Evolutionary conservation across 2,888 invertebrate species (phyloP), one percentile per base, ranked within the genome.

Genomic region (Luffia ferchaultella): DNA sequence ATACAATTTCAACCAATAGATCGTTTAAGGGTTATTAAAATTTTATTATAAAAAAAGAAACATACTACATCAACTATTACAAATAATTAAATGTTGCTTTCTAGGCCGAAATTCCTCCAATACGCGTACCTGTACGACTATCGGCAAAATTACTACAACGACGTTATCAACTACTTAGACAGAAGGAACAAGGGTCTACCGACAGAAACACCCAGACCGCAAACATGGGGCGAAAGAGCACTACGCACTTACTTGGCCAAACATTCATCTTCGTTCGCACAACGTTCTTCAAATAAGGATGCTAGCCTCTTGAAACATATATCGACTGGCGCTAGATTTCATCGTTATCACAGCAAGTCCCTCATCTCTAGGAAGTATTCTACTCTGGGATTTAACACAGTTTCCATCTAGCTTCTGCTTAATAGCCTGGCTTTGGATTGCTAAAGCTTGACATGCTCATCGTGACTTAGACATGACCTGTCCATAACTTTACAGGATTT

Each of bases 191-290:
- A 85, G 58, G 94, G 94, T 0, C 65, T 88, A 48, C 76, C 70
- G 1, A 86, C 90, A 47, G 93, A 93, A 60, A 85, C 86, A 53
- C 95, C 94, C 1, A 85, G 89, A 50, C 89, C 94, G 16, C 92
- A 94, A 75, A 93, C 93, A 20, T 95, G 95, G 95, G 91, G 90
- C 47, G 95, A 95, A 72, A 87, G 95, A 50, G 90, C 89, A 42
- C 85, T 93, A 53, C 86, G 93, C 58, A 90, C 91, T 9, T 92
- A 90, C 75, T 62, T 80, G 48, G 64, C 75, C 55, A 88, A 92
- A 51, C 88, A 89, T 64, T 43, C n/a, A n/a, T 89, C 90, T 54
- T 90, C 90, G 88, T 90, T 90, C 68, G 77, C 89, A 51, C 87
- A 88, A 48, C 79, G 90, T 55, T 78, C 89, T 52, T 87, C 88